Percentiles rank a stretch among this genome's conserved stretches.
These are phyloP conservation scores for Galbula dea DNA, from an alignment of 2,113 vertebrate genomes.

Conservation along the genomic window DNA sequence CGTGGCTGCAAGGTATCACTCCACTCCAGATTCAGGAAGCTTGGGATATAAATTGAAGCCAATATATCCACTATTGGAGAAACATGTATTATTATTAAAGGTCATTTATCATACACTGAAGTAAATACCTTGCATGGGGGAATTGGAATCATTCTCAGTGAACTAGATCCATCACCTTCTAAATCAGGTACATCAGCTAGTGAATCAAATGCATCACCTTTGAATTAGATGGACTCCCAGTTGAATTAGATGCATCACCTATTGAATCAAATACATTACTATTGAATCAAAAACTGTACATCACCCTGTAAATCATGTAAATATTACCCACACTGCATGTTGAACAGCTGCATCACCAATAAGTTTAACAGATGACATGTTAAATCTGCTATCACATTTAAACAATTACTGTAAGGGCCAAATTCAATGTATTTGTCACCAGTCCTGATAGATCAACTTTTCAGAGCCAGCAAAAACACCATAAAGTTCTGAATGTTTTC, in stretches of 20 bases:
- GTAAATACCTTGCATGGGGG: conserved; percentile 68
- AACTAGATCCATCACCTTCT: conserved; percentile 78
- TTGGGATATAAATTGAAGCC: conserved; percentile 47
- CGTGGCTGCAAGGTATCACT: conserved; percentile 35
- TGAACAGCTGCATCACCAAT: conserved; percentile 69
- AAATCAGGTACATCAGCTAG: conserved; percentile 77
- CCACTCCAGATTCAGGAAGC: background rate
- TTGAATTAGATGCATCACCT: conserved; percentile 72
- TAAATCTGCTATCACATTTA: conserved; percentile 74
- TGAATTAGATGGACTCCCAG: conserved; percentile 69
- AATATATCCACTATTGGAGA: conserved; percentile 44
- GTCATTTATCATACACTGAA: conserved; percentile 71
- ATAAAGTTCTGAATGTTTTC: background rate
- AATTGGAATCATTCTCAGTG: conserved; percentile 69
- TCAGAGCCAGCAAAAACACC: background rate
- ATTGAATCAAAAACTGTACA: conserved; percentile 74
- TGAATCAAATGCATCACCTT: conserved; percentile 77
- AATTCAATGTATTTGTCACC: conserved; percentile 68
- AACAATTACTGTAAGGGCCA: conserved; percentile 69
- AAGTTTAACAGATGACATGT: conserved; percentile 74
- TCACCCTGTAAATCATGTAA: conserved; percentile 79
- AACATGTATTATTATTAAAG: conserved; percentile 75
- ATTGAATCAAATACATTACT: conserved; percentile 76
- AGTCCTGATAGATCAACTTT: conserved; percentile 11
- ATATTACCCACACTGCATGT: conserved; percentile 69